Evolutionary conservation across 2,797 vertebrate genomes (phyloP).

Genomic region (Dromococcyx pavoninus): DNA sequence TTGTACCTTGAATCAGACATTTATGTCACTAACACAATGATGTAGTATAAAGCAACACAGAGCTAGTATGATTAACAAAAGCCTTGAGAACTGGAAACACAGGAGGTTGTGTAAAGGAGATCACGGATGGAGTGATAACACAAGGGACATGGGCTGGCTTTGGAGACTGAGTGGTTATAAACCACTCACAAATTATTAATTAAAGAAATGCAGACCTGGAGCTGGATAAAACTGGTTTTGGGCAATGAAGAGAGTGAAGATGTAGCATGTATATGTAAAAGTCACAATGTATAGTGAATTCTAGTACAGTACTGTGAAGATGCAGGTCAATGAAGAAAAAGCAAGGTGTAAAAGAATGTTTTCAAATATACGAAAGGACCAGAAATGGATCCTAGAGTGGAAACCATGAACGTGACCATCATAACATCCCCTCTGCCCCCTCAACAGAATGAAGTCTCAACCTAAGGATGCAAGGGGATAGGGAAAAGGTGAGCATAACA

Average conservation of each 20-base stretch:
- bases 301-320: neutral
- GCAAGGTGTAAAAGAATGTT: neutral
- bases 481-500: neutral
- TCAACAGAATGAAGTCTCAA: neutral
- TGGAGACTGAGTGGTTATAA: neutral
- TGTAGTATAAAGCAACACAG: neutral
- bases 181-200: neutral
- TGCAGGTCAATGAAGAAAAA: neutral
- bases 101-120: neutral
- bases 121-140: rapidly evolving
- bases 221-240: neutral
- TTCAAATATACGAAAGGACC: neutral
- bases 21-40: neutral
- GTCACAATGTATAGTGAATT: neutral
- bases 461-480: neutral
- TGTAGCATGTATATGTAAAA: neutral
- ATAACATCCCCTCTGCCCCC: neutral
- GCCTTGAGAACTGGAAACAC: neutral
- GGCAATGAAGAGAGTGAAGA: neutral
- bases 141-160: neutral
- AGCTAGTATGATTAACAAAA: neutral
- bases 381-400: neutral
- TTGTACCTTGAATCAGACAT: neutral
- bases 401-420: neutral
- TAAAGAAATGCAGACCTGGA: neutral